A percentile compares a stretch with the other conserved stretches of the same genome.
Evolutionary conservation across 2,113 vertebrate species (phyloP).

Genomic region (Eurystomus gularis): DNA sequence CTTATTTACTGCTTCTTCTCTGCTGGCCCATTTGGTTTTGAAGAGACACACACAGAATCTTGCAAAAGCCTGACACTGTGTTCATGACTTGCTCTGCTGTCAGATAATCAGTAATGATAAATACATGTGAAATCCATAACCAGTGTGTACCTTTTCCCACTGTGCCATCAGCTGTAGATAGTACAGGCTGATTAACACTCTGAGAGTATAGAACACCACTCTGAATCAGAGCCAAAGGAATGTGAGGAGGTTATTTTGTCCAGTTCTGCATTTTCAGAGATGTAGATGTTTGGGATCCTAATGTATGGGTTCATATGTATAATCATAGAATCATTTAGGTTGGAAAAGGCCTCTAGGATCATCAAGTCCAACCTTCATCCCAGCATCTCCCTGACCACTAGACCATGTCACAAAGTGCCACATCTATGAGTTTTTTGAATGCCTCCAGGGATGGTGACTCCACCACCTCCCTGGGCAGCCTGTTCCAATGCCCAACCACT

Average conservation of each 20-base stretch:
- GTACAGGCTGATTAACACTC: neutral
- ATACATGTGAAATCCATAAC: neutral
- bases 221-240: neutral
- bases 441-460: no score
- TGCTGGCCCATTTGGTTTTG: neutral
- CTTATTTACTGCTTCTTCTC: neutral
- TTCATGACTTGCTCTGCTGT: neutral
- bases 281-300: neutral
- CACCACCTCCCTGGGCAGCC: no score
- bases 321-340: no score
- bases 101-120: neutral
- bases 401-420: no score
- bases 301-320: neutral
- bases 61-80: neutral
- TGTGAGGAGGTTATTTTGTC: neutral
- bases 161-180: neutral
- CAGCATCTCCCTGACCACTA: no score
- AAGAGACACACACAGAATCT: neutral
- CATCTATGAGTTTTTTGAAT: no score
- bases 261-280: neutral
- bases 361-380: no score
- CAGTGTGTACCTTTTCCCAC: neutral
- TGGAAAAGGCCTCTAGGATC: no score
- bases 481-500: no score
- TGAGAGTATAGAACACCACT: neutral